Evolutionary conservation across 2,113 vertebrate genomes (phyloP).

Genomic region (Hippotragus niger): DNA sequence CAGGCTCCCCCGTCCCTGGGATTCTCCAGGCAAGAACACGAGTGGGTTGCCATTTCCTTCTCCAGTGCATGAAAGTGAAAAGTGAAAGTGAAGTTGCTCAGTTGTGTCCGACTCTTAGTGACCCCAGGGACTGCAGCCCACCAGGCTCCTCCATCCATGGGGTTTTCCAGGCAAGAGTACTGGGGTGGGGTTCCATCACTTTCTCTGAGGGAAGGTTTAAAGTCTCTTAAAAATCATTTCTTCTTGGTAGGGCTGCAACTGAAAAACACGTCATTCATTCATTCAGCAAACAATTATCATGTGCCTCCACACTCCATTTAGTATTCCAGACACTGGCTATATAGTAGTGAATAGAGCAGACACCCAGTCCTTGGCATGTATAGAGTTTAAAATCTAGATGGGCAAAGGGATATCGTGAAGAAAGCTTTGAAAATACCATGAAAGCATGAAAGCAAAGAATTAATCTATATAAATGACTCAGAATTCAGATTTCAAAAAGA

Average conservation of each 20-base stretch:
- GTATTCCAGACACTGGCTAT: neutral
- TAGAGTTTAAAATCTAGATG: neutral
- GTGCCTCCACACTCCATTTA: neutral
- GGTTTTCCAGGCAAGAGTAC: too few species aligned
- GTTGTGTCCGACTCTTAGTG: too few species aligned
- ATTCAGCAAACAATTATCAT: neutral
- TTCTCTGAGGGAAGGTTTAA: neutral
- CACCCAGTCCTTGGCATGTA: neutral
- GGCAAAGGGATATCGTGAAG: neutral
- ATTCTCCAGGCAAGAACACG: too few species aligned
- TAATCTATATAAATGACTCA: neutral
- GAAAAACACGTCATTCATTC: neutral
- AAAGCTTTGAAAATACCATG: neutral
- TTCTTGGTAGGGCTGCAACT: neutral
- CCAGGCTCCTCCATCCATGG: too few species aligned
- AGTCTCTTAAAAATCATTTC: neutral
- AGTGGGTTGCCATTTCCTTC: too few species aligned
- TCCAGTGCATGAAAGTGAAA: too few species aligned
- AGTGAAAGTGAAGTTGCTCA: too few species aligned
- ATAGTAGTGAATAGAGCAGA: neutral
- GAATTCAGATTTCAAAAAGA: slow-evolving; percentile 17
- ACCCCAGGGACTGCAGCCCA: too few species aligned
- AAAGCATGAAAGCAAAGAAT: neutral
- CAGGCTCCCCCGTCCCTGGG: too few species aligned
- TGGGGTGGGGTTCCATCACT: too few species aligned